phyloP scores from a whole-genome alignment of 2,797 vertebrate species.

The Malurus splendens region DNA sequence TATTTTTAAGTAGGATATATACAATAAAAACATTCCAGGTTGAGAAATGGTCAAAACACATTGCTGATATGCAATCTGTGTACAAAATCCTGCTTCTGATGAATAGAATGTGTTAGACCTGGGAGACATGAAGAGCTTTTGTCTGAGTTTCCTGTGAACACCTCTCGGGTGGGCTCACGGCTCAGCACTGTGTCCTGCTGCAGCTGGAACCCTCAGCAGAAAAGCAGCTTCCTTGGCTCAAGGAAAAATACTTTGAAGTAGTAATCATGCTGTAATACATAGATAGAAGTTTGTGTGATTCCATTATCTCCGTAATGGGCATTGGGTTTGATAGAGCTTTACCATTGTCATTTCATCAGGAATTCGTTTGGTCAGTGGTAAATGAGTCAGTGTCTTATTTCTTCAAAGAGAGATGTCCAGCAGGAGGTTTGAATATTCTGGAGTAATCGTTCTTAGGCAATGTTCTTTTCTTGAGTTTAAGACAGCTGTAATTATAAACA shows the following conservation, averaged over 20 bases:
- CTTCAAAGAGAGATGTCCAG: neutral
- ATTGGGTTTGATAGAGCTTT: neutral
- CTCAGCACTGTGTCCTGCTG: neutral
- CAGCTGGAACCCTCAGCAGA: neutral
- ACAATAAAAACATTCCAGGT: neutral
- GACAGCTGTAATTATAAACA: neutral
- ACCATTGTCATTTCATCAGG: neutral
- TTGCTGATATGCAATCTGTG: neutral
- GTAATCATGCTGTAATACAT: neutral
- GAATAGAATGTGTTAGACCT: neutral
- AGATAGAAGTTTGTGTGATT: neutral
- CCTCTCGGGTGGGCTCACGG: accelerated
- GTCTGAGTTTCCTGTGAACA: neutral
- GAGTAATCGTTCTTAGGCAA: neutral
- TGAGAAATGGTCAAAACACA: neutral
- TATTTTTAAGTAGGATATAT: neutral
- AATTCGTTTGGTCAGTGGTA: neutral
- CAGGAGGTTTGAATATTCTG: neutral
- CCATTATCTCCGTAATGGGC: neutral
- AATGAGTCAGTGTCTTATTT: neutral
- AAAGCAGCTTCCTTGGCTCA: neutral
- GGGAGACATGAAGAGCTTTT: neutral
- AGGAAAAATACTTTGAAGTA: conserved; percentile 26
- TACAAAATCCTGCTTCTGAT: neutral
- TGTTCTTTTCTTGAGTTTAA: neutral